Percentiles rank a stretch among this genome's conserved stretches.
Evolutionary conservation across 2,888 invertebrate genomes (phyloP).

Genomic region (Bedellia somnulentella): DNA sequence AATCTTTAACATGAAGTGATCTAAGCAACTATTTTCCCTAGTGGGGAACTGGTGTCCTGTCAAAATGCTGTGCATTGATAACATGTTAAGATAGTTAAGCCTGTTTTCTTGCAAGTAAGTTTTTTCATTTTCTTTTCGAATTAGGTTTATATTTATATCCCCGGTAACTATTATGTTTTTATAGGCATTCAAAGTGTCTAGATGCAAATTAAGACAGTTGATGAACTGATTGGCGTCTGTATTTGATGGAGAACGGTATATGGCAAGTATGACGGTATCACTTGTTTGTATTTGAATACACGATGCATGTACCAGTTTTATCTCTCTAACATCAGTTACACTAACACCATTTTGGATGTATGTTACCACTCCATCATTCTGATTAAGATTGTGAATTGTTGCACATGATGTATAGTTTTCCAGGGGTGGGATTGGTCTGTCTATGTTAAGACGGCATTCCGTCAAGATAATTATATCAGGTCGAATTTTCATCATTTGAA

Average conservation of each 20-base stretch:
- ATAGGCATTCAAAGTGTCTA: slow-evolving; percentile 1
- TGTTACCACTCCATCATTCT: slow-evolving; percentile 5
- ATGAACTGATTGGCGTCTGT: slow-evolving; percentile 6
- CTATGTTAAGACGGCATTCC: background rate
- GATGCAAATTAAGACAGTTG: background rate
- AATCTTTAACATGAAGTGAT: too few species aligned
- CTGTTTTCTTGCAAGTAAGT: too few species aligned
- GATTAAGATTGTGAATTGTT: slow-evolving; percentile 2
- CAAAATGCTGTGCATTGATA: too few species aligned
- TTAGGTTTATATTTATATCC: too few species aligned
- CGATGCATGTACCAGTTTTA: slow-evolving; percentile 1
- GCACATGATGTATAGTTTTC: background rate
- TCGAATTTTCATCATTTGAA: background rate
- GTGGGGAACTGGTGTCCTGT: too few species aligned
- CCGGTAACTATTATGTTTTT: too few species aligned
- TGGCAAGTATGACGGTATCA: background rate
- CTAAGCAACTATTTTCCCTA: too few species aligned
- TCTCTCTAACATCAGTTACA: slow-evolving; percentile 1
- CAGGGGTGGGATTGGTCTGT: background rate
- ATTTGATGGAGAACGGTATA: too few species aligned
- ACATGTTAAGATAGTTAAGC: too few species aligned
- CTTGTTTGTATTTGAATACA: background rate
- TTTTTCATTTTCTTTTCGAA: too few species aligned
- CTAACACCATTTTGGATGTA: background rate
- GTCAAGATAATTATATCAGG: slow-evolving; percentile 1